Base-by-base conservation (phyloP, 2,113 vertebrate species). In the Chrysemys picta region DNA sequence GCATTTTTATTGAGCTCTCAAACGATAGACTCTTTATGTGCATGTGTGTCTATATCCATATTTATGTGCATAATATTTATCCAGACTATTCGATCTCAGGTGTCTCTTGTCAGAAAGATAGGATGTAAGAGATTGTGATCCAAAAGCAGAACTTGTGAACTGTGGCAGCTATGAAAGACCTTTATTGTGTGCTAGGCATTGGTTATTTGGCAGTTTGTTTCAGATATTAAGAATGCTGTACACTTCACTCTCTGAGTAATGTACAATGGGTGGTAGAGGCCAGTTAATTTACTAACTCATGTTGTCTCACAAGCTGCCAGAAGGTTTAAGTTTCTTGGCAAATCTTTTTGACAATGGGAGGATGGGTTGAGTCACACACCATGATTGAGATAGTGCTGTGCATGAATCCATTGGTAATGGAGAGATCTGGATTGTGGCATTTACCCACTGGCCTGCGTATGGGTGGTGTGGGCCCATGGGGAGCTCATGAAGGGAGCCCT, bases 201-300 rank as follows among this genome's bases (percentile, higher is more conserved):
- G 31, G 0, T 24, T 62, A 12, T n/a, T 88, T 80, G 52, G 3
- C 76, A 82, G 62, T 57, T 82, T 16, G 10, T 47, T 95, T 82
- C n/a, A 53, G 35, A 42, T 27, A 17, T 3, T 45, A 86, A 72
- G 50, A 75, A 12, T 19, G 27, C 4, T 6, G 0, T 1, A 0
- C 29, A 7, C 72, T 93, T 84, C 8, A 59, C 2, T 65, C 9
- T 45, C 31, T 65, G 42, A 0, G 1, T 45, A 85, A 82, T 57
- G 21, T 19, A 22, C 25, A 80, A 24, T 54, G 76, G 83, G 27
- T 75, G 53, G 42, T 80, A 79, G 52, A 79, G 88, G 79, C 81
- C 92, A 90, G 85, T 86, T 90, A 56, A 88, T 88, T 1, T 56
- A 53, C 1, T 0, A 29, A 31, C 1, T 94, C 11, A 65, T 19